phyloP scores from a whole-genome alignment of 2,888 invertebrate species.

The Beris morrisii region DNA sequence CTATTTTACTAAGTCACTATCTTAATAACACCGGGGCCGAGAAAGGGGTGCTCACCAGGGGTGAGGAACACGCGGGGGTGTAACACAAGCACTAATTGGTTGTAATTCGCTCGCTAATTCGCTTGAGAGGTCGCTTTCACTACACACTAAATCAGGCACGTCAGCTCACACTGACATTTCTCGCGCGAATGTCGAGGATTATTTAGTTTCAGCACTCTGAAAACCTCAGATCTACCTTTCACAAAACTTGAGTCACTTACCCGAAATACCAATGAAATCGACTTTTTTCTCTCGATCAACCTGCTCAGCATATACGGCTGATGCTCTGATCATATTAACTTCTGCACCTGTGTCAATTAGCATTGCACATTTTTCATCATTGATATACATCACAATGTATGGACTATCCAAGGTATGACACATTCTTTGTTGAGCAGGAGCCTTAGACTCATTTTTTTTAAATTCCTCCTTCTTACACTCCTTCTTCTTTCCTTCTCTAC shows the following conservation, averaged over 20 bases:
- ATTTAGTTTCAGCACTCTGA: background rate
- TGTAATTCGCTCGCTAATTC: too few relatives aligned
- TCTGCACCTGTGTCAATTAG: conserved; percentile 10
- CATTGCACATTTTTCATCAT: background rate
- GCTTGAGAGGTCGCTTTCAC: too few relatives aligned
- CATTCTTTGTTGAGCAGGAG: too few relatives aligned
- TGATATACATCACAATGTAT: background rate
- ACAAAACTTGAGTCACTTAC: background rate
- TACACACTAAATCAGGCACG: too few relatives aligned
- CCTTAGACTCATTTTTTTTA: background rate
- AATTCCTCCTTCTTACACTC: background rate
- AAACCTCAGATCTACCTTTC: background rate
- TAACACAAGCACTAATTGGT: too few relatives aligned
- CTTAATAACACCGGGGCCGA: too few relatives aligned
- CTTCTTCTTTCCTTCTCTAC: background rate
- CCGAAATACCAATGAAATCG: background rate
- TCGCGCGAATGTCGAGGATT: background rate
- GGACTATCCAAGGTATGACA: conserved; percentile 9
- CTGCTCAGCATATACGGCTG: background rate
- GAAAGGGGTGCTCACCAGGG: too few relatives aligned
- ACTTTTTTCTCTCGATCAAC: background rate
- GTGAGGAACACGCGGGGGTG: too few relatives aligned
- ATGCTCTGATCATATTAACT: conserved; percentile 5
- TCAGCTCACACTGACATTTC: background rate
- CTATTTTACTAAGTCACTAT: too few relatives aligned